phyloP scores from a whole-genome alignment of 2,888 invertebrate species.

The Trissolcus japonicus region DNA sequence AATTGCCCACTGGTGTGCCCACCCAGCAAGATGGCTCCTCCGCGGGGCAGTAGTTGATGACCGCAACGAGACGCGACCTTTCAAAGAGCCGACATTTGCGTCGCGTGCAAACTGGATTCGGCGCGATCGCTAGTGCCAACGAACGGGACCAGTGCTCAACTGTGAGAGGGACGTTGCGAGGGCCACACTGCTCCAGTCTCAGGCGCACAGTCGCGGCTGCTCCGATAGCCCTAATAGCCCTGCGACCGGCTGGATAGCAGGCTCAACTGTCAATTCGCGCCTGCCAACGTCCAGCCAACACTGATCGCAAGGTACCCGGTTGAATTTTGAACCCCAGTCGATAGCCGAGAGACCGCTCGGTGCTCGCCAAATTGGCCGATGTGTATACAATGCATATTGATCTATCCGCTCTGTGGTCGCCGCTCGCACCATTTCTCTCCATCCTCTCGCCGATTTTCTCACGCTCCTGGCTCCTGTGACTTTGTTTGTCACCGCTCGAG shows the following conservation, averaged over 20 bases:
- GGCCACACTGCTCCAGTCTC: constrained; percentile 4
- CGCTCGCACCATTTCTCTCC: constrained; percentile 7
- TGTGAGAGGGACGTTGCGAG: constrained; percentile 10
- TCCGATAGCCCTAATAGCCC: constrained; percentile 31
- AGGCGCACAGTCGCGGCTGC: constrained; percentile 15
- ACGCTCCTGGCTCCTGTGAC: neutral
- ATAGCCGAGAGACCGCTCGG: neutral
- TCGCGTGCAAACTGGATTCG: constrained; percentile 1
- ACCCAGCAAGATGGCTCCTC: constrained; percentile 75
- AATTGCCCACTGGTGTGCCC: constrained; percentile 67
- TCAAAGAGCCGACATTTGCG: constrained; percentile 6
- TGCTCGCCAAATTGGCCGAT: constrained; percentile 60
- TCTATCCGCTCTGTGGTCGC: constrained; percentile 59
- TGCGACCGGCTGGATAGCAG: constrained; percentile 67
- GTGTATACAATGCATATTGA: constrained; percentile 69
- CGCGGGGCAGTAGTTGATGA: constrained; percentile 72
- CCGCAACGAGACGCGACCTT: constrained; percentile 56
- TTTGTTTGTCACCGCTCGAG: too few species aligned
- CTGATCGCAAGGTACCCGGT: constrained; percentile 48
- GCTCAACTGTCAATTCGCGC: constrained; percentile 38
- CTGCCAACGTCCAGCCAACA: constrained; percentile 53
- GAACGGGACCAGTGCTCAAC: neutral
- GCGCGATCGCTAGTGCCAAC: constrained; percentile 5
- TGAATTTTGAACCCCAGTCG: neutral
- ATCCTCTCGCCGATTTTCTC: neutral